Percentiles rank a stretch among this genome's conserved stretches.
These are phyloP conservation scores for Canis aureus DNA, from an alignment of 2,113 vertebrate genomes.

Conservation along the genomic window DNA sequence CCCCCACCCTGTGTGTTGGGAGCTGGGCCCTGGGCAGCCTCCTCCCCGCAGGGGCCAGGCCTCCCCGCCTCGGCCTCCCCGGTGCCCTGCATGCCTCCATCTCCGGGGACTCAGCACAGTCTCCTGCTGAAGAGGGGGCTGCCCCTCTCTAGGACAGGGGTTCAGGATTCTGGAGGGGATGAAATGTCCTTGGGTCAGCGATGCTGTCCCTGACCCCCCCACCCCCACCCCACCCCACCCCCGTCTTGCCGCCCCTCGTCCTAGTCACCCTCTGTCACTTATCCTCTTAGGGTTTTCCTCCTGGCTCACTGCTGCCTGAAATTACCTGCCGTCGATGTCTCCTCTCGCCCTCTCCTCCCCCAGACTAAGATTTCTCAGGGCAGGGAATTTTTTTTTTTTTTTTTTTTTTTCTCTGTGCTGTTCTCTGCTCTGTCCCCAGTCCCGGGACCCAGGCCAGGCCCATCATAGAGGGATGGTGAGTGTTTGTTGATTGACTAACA, in stretches of 20 bases:
- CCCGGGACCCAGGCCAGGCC: background rate
- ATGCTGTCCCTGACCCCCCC: background rate
- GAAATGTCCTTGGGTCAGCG: background rate
- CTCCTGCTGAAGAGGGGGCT: background rate
- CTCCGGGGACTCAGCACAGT: background rate
- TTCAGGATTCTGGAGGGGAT: background rate
- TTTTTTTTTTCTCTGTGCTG: background rate
- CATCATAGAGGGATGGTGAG: background rate
- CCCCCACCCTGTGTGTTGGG: rapidly evolving
- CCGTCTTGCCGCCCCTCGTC: background rate
- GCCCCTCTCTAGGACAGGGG: background rate
- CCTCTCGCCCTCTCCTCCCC: background rate
- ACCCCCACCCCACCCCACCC: too few relatives aligned
- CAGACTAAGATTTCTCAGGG: background rate
- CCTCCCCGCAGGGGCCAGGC: too few relatives aligned
- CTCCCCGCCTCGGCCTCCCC: background rate
- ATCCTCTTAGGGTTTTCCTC: rapidly evolving
- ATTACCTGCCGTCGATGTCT: background rate
- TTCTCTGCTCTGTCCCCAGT: background rate
- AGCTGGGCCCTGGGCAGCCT: background rate
- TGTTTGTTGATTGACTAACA: slow-evolving; percentile 41
- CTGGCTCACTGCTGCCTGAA: background rate
- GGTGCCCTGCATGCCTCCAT: background rate
- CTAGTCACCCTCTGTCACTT: rapidly evolving
- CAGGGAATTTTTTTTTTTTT: too few relatives aligned